phyloP scores from a whole-genome alignment of 2,797 vertebrate genomes.

The Enteromius anoplus region DNA sequence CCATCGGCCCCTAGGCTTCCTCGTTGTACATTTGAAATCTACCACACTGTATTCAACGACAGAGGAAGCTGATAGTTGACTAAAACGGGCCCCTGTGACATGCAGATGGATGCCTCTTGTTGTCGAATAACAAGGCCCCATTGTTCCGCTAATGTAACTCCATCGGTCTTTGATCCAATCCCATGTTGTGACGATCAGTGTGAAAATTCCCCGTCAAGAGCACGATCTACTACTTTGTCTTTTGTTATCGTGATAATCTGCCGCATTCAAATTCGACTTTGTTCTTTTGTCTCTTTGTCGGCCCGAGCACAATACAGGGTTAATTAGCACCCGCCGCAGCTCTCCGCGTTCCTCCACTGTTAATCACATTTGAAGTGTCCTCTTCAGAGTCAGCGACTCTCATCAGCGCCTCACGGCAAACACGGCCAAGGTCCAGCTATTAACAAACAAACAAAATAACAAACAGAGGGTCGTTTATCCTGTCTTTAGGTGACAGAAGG shows the following conservation, averaged over 20 bases:
- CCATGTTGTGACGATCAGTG: conserved; percentile 80
- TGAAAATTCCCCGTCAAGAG: conserved; percentile 82
- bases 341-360: conserved; percentile 78
- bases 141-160: conserved; percentile 82
- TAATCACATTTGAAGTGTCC: conserved; percentile 82
- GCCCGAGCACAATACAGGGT: conserved; percentile 79
- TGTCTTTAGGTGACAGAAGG: conserved; percentile 55
- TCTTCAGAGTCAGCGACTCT: conserved; percentile 73
- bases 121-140: conserved; percentile 76
- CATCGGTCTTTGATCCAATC: conserved; percentile 84
- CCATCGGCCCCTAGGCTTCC: conserved; percentile 43
- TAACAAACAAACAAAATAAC: conserved; percentile 71
- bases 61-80: conserved; percentile 59
- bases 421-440: conserved; percentile 68
- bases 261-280: conserved; percentile 84
- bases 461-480: conserved; percentile 71
- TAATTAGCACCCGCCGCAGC: conserved; percentile 86
- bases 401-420: conserved; percentile 67
- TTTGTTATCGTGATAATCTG: conserved; percentile 85
- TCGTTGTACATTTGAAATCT: conserved; percentile 48
- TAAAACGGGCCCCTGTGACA: conserved; percentile 57
- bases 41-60: conserved; percentile 57
- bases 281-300: conserved; percentile 86
- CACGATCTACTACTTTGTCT: conserved; percentile 78
- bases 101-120: conserved; percentile 78